These are phyloP conservation scores for Alfaro cultratus DNA, from an alignment of 2,797 vertebrate genomes.

Conservation along the genomic window DNA sequence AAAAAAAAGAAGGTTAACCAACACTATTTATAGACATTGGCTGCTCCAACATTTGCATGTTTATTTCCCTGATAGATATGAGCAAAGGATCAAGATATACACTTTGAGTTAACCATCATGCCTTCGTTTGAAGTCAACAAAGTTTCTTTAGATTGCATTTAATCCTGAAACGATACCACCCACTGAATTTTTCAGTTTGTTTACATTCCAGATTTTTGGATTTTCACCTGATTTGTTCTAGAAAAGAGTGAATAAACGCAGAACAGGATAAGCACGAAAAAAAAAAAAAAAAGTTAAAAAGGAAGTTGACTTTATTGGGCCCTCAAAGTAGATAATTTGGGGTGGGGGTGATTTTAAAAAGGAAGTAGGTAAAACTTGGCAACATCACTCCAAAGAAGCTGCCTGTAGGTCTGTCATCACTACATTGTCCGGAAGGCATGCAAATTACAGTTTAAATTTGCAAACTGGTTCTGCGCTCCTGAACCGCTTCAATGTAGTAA, in stretches of 20 bases:
- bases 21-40: background rate
- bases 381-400: constrained; percentile 27
- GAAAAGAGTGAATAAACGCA: background rate
- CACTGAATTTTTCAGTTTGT: background rate
- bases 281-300: background rate
- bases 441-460: constrained; percentile 73
- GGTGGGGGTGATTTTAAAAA: constrained; percentile 5
- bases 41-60: background rate
- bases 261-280: background rate
- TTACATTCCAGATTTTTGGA: background rate
- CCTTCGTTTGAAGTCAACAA: background rate
- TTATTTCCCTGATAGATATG: background rate
- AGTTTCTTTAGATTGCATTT: background rate
- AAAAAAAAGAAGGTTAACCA: background rate
- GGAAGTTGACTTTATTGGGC: background rate
- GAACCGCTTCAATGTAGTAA: constrained; percentile 44
- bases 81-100: background rate
- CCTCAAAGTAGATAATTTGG: background rate
- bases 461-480: constrained; percentile 67
- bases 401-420: constrained; percentile 25
- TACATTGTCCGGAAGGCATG: constrained; percentile 65
- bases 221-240: background rate
- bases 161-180: background rate
- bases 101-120: background rate
- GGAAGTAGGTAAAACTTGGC: constrained; percentile 37